Evolutionary conservation across 2,113 vertebrate species (phyloP), one percentile per base, ranked within the genome.

Genomic region (Hystrix brachyura): DNA sequence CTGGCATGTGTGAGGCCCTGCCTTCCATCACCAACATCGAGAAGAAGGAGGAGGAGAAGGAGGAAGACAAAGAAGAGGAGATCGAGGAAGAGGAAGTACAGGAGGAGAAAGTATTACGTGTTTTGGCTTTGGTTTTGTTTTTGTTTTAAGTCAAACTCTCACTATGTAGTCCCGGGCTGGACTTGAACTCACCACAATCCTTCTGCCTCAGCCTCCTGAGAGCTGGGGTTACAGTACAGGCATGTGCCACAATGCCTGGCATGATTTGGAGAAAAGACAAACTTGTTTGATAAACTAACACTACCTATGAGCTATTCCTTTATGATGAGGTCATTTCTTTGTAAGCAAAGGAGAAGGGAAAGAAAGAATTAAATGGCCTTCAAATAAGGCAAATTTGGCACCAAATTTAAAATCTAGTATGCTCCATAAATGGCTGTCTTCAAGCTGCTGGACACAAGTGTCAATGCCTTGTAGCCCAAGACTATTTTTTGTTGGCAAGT

Each of bases 401-500:
- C 4, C 17, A 65, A 15, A 43, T 46, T 69, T 86, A 92, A 53
- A 59, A 84, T 76, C 46, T 46, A 62, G 1, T 21, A 59, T 32
- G 34, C 43, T 82, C 59, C 48, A 0, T 34, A 11, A 80, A 83
- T 84, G 21, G 2, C 32, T 91, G 2, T 90, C 59, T 91, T 32
- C 27, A 57, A 27, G 34, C 13, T 90, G 38, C 59, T 2, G 27
- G 1, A 17, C 88, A n/a, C 55, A 80, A 82, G 38, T 65, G 62
- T 46, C n/a, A 74, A 17, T 65, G 27, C 46, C 65, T 84, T 51
- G 6, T 18, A 64, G 38, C 21, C 51, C 53, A 74, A 32, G 11
- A 55, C 25, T 87, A 11, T 85, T 92, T 96, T 96, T 78, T 87
- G 46, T 83, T 67, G 23, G 80, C 69, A 87, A 53, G 48, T 48